Conservation (phyloP, 1,140 invertebrate species). For the Saccostrea echinata region DNA sequence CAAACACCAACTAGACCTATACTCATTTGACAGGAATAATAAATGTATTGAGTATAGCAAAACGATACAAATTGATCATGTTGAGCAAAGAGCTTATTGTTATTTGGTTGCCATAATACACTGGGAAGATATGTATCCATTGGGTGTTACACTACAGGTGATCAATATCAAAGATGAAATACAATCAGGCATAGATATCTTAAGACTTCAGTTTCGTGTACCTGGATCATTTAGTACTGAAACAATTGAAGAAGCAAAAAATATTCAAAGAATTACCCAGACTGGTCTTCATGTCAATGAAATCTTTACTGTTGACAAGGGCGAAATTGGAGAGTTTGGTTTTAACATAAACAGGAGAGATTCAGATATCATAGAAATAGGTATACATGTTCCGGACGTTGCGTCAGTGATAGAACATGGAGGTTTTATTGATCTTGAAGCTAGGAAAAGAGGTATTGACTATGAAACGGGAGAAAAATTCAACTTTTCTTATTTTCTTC, state of each 20-base stretch:
- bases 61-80: constrained; percentile 13
- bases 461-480: background rate
- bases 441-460: constrained; percentile 60
- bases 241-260: background rate
- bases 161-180: background rate
- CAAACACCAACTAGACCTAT: background rate
- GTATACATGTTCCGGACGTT: constrained; percentile 77
- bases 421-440: constrained; percentile 71
- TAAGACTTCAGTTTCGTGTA: background rate
- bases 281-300: background rate
- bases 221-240: constrained; percentile 33
- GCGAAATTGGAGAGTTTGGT: constrained; percentile 88
- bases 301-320: background rate
- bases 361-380: constrained; percentile 50
- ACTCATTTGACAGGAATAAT: background rate
- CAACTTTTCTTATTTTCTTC: constrained; percentile 64
- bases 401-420: constrained; percentile 64
- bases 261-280: background rate
- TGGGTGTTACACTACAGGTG: background rate
- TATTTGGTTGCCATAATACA: constrained; percentile 44
- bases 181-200: background rate
- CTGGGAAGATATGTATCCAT: constrained; percentile 43
- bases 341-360: constrained; percentile 84
- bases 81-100: constrained; percentile 9
- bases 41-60: constrained; percentile 31